These are phyloP conservation scores for Pseudomyrmex dendroicus DNA, from an alignment of 1,140 invertebrate species.

Conservation along the genomic window DNA sequence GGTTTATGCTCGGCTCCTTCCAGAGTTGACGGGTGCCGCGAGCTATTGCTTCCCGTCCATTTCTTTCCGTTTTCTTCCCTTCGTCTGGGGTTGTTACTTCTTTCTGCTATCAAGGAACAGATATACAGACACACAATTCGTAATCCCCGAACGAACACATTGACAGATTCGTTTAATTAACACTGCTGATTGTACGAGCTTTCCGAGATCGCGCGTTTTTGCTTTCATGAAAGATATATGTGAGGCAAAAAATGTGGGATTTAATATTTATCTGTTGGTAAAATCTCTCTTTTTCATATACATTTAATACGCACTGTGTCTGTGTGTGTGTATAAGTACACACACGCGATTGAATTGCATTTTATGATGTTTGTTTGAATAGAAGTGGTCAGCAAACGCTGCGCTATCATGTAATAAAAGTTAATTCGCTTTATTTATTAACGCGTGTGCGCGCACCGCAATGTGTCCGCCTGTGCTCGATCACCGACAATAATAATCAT, in stretches of 20 bases:
- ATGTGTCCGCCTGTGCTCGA: constrained; percentile 50
- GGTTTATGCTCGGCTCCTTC: constrained; percentile 74
- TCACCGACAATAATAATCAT: constrained; percentile 60
- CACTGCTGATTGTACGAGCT: not conserved
- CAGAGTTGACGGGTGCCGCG: constrained; percentile 65
- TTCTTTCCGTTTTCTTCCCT: not conserved
- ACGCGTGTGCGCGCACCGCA: constrained; percentile 29
- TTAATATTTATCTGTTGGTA: constrained; percentile 8
- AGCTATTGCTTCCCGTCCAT: constrained; percentile 50
- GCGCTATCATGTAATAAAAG: constrained; percentile 52
- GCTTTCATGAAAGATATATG: too few relatives aligned
- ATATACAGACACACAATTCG: not conserved
- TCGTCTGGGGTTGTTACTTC: constrained; percentile 39
- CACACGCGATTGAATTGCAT: too few relatives aligned
- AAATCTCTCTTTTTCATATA: not conserved
- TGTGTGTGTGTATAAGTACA: too few relatives aligned
- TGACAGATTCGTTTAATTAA: constrained; percentile 10
- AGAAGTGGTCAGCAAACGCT: constrained; percentile 24
- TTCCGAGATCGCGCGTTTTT: not conserved
- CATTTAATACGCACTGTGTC: not conserved
- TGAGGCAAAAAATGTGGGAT: too few relatives aligned
- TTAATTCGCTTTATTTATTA: constrained; percentile 63
- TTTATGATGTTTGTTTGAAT: constrained; percentile 35
- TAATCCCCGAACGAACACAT: not conserved
- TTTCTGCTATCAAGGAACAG: constrained; percentile 26